Evolutionary conservation across 2,888 invertebrate species (phyloP).

Genomic region (Watsonalla cultraria): DNA sequence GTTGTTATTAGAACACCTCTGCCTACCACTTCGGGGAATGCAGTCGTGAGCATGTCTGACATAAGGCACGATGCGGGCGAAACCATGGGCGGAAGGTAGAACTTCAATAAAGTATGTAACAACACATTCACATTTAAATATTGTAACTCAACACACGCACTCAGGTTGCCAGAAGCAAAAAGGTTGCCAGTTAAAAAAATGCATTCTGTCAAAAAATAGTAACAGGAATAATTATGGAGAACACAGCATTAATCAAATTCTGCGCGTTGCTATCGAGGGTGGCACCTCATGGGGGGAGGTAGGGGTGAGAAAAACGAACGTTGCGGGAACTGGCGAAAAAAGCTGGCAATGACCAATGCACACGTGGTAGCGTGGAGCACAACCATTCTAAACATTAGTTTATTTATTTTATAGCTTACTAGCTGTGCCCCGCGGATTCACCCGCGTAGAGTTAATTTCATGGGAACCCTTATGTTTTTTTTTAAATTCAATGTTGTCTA

Average conservation of each 20-base stretch:
- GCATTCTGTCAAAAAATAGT: conserved; percentile 75
- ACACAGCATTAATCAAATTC: conserved; percentile 80
- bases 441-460: too few relatives aligned
- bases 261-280: conserved; percentile 69
- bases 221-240: conserved; percentile 77
- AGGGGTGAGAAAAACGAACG: conserved; percentile 61
- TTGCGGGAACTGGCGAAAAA: conserved; percentile 73
- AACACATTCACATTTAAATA: too few relatives aligned
- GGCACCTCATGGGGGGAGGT: conserved; percentile 11
- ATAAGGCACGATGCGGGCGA: too few relatives aligned
- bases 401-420: background rate
- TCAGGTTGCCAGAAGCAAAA: conserved; percentile 34
- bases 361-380: conserved; percentile 23
- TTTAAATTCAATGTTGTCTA: too few relatives aligned
- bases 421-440: too few relatives aligned
- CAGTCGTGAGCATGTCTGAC: too few relatives aligned
- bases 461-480: too few relatives aligned
- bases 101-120: too few relatives aligned
- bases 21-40: too few relatives aligned
- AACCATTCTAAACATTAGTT: conserved; percentile 18
- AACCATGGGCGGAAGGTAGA: too few relatives aligned
- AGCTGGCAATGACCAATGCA: conserved; percentile 55
- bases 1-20: too few relatives aligned
- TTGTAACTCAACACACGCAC: conserved; percentile 10
- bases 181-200: conserved; percentile 50